Base-by-base conservation (phyloP, 2,797 vertebrate genomes). In the Etheostoma perlongum region DNA sequence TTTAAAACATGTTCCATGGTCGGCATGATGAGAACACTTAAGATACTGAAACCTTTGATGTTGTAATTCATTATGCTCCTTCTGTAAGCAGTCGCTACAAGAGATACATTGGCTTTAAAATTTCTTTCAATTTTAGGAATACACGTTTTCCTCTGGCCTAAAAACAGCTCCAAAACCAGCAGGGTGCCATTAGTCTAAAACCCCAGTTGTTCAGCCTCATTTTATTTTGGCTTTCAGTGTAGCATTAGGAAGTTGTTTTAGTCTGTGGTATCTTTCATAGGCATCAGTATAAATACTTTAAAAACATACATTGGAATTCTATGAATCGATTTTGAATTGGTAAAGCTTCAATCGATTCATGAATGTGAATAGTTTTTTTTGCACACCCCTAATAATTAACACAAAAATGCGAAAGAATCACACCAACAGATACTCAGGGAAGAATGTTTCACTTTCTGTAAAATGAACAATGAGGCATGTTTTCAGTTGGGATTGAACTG, bases 161-260 rank as follows among this genome's bases (percentile, higher is more conserved):
- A 74, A 64, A 71, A 60, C 53, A 47, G 67, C 52, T 78, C 69
- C 16, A 25, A 76, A 73, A 70, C 18, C 55, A 72, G 44, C 33
- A 68, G 23, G 72, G 40, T 53, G 75, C 44, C 54, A 47, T 49
- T 60, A 64, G 44, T 9, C 59, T 61, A 5, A 69, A 69, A 49
- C 36, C 23, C 58, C 62, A 67, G 54, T 16, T 23, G 19, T 16
- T 74, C 53, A 73, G n/a, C 14, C 13, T 84, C 18, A 25, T 44
- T 63, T 61, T 52, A 18, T 21, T 55, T 51, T 60, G n/a, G 10
- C 51, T 54, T 57, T 67, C 6, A 27, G 6, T 46, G 40, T 19
- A 51, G 13, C 47, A 30, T 42, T 42, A 42, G 25, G 2, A 44
- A 55, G 23, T 68, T 0, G 36, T n/a, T 52, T 62, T 14, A 42